phyloP scores from a whole-genome alignment of 2,113 vertebrate species.

The Ceuthmochares aereus region DNA sequence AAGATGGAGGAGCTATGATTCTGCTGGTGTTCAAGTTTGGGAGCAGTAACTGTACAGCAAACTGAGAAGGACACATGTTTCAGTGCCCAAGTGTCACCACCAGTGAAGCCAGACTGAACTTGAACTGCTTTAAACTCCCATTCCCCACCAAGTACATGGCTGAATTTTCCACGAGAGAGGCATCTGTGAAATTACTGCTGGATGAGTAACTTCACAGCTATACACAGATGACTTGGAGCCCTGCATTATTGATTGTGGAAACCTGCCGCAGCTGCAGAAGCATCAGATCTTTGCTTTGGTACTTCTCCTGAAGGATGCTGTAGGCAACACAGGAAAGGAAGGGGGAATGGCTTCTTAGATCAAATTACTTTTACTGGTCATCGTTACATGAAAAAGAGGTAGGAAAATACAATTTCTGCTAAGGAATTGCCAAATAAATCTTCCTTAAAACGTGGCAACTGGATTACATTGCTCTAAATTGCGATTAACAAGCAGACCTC shows the following conservation, averaged over 20 bases:
- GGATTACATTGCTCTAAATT: not conserved
- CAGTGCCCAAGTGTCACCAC: not conserved
- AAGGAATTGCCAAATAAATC: not conserved
- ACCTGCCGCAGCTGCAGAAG: not conserved
- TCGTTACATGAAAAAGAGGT: not conserved
- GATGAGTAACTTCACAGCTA: slow-evolving; percentile 10
- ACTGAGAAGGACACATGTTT: not conserved
- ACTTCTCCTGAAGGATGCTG: not conserved
- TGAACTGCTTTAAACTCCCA: not conserved
- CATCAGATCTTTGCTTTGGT: not conserved
- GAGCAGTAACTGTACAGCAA: not conserved
- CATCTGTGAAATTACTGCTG: slow-evolving; percentile 11
- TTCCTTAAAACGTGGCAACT: not conserved
- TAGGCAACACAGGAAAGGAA: not conserved
- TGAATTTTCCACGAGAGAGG: not conserved
- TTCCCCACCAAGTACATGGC: not conserved
- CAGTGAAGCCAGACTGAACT: not conserved
- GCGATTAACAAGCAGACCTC: not conserved
- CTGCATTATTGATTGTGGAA: not conserved
- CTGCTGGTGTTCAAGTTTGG: not conserved
- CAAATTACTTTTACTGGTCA: not conserved
- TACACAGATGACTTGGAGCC: not conserved
- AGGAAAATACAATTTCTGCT: not conserved
- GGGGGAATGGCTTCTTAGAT: not conserved
- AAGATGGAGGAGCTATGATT: not conserved